Evolutionary conservation across 2,113 vertebrate species (phyloP).

Genomic region (Microcebus murinus): DNA sequence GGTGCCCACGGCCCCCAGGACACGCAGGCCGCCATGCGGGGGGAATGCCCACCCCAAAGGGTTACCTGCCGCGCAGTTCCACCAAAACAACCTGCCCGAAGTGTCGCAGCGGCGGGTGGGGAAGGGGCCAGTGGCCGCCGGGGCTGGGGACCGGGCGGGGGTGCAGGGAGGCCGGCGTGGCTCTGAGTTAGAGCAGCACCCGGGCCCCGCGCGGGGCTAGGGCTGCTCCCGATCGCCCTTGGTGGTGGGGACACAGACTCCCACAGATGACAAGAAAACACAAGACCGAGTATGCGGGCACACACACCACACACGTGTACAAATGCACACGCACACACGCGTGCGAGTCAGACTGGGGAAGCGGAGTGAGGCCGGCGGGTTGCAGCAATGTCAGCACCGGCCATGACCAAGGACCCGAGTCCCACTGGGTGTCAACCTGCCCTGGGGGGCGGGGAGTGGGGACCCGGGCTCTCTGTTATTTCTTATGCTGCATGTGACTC

Average conservation of each 20-base stretch:
- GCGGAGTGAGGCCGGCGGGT: fast-evolving
- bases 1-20: fast-evolving
- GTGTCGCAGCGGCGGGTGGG: not conserved
- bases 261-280: not conserved
- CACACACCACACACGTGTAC: no score
- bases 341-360: not conserved
- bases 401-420: no score
- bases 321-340: not conserved
- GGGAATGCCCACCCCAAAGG: not conserved
- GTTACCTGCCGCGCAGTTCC: not conserved
- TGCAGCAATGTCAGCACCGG: fast-evolving
- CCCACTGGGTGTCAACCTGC: no score
- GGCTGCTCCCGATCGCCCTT: not conserved
- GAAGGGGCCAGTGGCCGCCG: not conserved
- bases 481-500: not conserved
- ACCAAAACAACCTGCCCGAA: not conserved
- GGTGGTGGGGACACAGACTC: not conserved
- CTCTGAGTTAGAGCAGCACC: not conserved
- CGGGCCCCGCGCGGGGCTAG: fast-evolving
- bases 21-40: not conserved
- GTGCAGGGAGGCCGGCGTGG: not conserved
- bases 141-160: not conserved
- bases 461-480: not conserved
- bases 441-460: no score
- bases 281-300: not conserved